Evolutionary conservation across 2,888 invertebrate species (phyloP), one percentile per base, ranked within the genome.

Genomic region (Meiosimyza platycephala): DNA sequence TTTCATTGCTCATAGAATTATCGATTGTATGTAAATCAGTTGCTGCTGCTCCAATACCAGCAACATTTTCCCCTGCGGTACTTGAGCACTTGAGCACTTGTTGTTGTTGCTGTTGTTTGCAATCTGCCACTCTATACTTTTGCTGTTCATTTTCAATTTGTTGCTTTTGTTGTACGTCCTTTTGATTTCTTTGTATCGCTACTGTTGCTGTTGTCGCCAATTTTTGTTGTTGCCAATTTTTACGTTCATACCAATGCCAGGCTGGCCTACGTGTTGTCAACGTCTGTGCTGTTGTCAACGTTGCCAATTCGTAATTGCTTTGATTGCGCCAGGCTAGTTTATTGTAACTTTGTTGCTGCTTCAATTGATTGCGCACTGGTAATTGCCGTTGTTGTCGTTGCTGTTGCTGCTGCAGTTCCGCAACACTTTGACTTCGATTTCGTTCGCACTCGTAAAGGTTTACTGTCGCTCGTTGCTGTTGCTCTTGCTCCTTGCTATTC

Each of bases 281-380:
- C 15, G 70, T 40, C 60, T 75, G 72, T 64, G 71, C 33, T 18
- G 16, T 72, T 33, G 74, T 72, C 9, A 40, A 9, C 40, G 40
- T 40, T 68, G 83, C 77, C 78, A 79, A 80, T 78, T 78, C 76
- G 74, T 77, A 73, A 78, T 75, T 72, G 78, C 75, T 77, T 74
- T 76, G 76, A 74, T 79, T 78, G 9, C 40, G 40, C 40, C 40
- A 40, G 40, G 40, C 40, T 9, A 40, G 40, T 78, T 79, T 76
- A 68, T 75, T 55, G 57, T 59, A 55, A 60, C 57, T 77, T 62
- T 50, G 51, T 22, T 51, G 6, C 15, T 51, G 6, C 50, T 9
- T 48, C 15, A 48, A 64, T 64, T 64, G 64, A 64, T 64, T 51
- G 64, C 64, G 18, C 33, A 18, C 51, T 66, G 51, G 54, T n/a